These are phyloP conservation scores for Psococerastis gibbosa DNA, from an alignment of 2,888 invertebrate species.

Conservation along the genomic window DNA sequence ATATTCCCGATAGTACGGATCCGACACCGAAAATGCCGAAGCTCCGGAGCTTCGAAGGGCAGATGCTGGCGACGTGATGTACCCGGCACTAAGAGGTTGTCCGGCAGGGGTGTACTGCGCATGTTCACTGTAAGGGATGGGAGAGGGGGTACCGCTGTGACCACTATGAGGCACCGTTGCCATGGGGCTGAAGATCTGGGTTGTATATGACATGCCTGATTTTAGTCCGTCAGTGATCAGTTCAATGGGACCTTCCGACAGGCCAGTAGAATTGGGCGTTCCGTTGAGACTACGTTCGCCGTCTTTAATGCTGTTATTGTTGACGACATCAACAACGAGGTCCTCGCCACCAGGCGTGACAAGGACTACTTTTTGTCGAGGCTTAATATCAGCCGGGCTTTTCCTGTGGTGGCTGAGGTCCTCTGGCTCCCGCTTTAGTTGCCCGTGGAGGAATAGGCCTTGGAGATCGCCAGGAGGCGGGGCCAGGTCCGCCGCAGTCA, in stretches of 20 bases:
- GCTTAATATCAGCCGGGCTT: constrained; percentile 16
- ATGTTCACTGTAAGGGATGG: constrained; percentile 34
- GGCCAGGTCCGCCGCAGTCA: constrained; percentile 36
- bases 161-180: constrained; percentile 23
- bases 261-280: constrained; percentile 41
- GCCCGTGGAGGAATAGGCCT: constrained; percentile 30
- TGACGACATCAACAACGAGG: constrained; percentile 32
- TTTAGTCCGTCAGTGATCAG: constrained; percentile 29
- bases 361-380: constrained; percentile 27
- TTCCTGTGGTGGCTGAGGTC: constrained; percentile 52
- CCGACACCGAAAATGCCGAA: constrained; percentile 40
- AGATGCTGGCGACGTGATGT: constrained; percentile 26
- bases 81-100: constrained; percentile 20
- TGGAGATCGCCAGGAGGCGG: constrained; percentile 31
- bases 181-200: constrained; percentile 49
- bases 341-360: constrained; percentile 26
- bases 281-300: constrained; percentile 46
- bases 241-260: constrained; percentile 28
- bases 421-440: constrained; percentile 57
- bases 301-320: constrained; percentile 33
- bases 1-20: constrained; percentile 67
- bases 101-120: constrained; percentile 23
- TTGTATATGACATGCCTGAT: constrained; percentile 39
- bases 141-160: constrained; percentile 40
- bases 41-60: constrained; percentile 28